Base-by-base conservation (phyloP, 2,113 vertebrate species). In the Phaethornis superciliosus region DNA sequence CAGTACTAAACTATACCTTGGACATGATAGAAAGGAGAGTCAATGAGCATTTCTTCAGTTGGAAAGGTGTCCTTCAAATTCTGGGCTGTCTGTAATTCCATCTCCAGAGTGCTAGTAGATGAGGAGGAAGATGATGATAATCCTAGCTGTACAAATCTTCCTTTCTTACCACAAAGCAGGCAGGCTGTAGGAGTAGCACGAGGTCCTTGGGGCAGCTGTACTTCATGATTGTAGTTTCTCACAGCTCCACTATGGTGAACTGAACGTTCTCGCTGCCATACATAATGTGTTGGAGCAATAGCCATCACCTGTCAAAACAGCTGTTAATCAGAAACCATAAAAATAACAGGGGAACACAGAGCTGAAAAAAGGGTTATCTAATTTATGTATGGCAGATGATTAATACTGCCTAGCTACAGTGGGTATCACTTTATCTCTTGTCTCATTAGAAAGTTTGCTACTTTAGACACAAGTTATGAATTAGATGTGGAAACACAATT, bases 261-360 rank as follows among this genome's bases (percentile, higher is more conserved):
- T 1, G 98, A 98, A 17, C 99, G 98, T 88, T 98, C 98, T 17
- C 99, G 98, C 96, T 99, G 98, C 99, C 99, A 99, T 84, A 98
- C 95, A 8, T 98, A 98, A 94, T 99, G 99, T 52, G 98, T 97
- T 59, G 99, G 98, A 85, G 98, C 98, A 16, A 99, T 99, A 88
- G 98, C 99, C 98, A 99, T 99, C 93, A 99, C 99, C 99, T 99
- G 14, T 4, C 32, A 8, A 63, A 91, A 92, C 83, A 71, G 54
- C 59, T 70, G 0, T 44, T 37, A 4, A 8, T 60, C 74, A 81
- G 82, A 70, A 72, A 30, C 7, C 8, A 1, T 35, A 35, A 81
- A 56, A 77, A 17, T 8, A 47, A 16, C 0, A 5, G 46, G 75
- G 47, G 77, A 74, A 60, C 21, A 16, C 3, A 79, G 7, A 33